Conservation (phyloP, 2,113 vertebrate species). For the Orycteropus afer region DNA sequence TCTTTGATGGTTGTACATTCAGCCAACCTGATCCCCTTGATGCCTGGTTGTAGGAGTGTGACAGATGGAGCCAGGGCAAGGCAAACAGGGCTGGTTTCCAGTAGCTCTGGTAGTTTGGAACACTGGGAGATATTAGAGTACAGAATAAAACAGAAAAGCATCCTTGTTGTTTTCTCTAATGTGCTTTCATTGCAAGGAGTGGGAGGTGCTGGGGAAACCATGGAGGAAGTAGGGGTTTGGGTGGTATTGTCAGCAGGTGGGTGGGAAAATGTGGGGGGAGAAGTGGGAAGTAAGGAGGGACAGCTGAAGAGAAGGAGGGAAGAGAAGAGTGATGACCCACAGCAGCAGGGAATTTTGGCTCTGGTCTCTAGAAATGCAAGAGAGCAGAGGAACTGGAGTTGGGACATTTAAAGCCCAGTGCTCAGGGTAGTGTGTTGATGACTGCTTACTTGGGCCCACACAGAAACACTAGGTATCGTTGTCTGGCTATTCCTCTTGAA, state of each 20-base stretch:
- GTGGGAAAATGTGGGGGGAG: no score
- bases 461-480: rapidly evolving
- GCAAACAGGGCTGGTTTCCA: neutral
- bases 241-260: no score
- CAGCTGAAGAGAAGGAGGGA: neutral
- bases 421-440: neutral
- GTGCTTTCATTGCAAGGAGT: neutral
- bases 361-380: neutral
- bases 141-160: neutral
- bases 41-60: neutral
- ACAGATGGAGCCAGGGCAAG: neutral
- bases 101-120: neutral
- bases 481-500: neutral
- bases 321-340: neutral
- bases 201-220: neutral
- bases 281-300: neutral
- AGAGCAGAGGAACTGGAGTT: neutral
- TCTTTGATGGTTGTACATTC: neutral
- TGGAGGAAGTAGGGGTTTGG: neutral
- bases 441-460: neutral
- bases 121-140: neutral
- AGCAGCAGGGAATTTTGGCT: neutral
- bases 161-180: neutral
- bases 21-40: neutral
- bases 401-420: neutral